Base-by-base conservation (phyloP, 2,888 invertebrate species). In the Julus scandinavius region DNA sequence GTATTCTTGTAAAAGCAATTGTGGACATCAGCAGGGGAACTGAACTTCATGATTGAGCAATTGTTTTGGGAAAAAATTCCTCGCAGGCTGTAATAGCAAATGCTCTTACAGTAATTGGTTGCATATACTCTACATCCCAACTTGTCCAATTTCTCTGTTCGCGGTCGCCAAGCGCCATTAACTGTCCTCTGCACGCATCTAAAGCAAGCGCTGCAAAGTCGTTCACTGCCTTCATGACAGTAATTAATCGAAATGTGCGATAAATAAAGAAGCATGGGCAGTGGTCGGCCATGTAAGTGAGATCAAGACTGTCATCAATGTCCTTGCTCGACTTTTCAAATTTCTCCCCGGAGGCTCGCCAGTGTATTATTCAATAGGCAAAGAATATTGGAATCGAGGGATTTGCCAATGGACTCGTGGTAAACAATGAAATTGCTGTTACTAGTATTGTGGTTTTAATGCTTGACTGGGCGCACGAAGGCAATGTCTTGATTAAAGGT, bases 181-280 rank as follows among this genome's bases (percentile, higher is more conserved):
- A 72, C 72, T 72, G 72, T 72, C 72, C 72, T 72, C 29, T 29
- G 72, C 11, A 29, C 29, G 72, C 72, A 72, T 11, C 29, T 72
- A 29, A 63, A 29, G 29, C 50, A 29, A 29, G 29, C 58, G 9
- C 58, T 58, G 58, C 13, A 54, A 54, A 13, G 63, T 63, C 20
- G 63, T 20, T n/a, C n/a, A 20, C 29, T 29, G 72, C 72, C 72
- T 72, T 72, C 72, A 72, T 29, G 72, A 72, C 72, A 72, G 72
- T 72, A 72, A 72, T 72, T 72, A 72, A 72, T 72, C 72, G 72
- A 72, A 72, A 72, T 72, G 72, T 29, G 72, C 72, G 72, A 72
- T 72, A 72, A 72, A 72, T 72, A 72, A 72, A 72, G 72, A 72
- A 72, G 29, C 72, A 72, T 72, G 72, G 72, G 7, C 72, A 72